These are phyloP conservation scores for Polydrusus cervinus DNA, from an alignment of 2,888 invertebrate genomes.

Conservation along the genomic window DNA sequence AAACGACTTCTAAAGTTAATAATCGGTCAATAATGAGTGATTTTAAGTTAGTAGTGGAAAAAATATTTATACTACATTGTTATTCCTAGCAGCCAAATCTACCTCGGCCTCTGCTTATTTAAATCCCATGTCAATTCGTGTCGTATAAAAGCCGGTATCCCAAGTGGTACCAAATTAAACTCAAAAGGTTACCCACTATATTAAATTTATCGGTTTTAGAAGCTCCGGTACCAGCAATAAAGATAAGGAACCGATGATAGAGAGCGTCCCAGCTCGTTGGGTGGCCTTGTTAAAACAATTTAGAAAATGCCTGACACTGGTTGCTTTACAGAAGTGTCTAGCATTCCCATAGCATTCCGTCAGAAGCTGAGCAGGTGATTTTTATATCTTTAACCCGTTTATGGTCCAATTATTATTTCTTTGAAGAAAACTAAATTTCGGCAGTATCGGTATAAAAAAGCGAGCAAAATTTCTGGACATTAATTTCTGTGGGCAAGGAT, in stretches of 20 bases:
- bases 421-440: not conserved
- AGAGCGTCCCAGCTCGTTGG: slow-evolving; percentile 59
- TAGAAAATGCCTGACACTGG: slow-evolving; percentile 64
- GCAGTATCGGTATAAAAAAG: too few species aligned
- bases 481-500: too few species aligned
- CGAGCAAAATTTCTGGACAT: too few species aligned
- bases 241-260: slow-evolving; percentile 62
- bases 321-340: slow-evolving; percentile 62
- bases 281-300: slow-evolving; percentile 65
- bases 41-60: too few species aligned
- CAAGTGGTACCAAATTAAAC: slow-evolving; percentile 53
- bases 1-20: too few species aligned
- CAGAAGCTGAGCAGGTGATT: slow-evolving; percentile 41
- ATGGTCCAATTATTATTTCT: not conserved
- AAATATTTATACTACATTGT: too few species aligned
- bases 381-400: slow-evolving; percentile 34
- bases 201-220: slow-evolving; percentile 65
- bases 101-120: slow-evolving; percentile 31
- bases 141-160: slow-evolving; percentile 52
- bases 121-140: slow-evolving; percentile 49
- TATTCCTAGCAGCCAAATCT: too few species aligned
- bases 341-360: slow-evolving; percentile 58
- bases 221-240: slow-evolving; percentile 65
- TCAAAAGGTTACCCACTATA: slow-evolving; percentile 59
- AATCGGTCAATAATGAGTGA: too few species aligned